These are phyloP conservation scores for Diachasma alloeum DNA, from an alignment of 1,140 invertebrate genomes.

Conservation along the genomic window DNA sequence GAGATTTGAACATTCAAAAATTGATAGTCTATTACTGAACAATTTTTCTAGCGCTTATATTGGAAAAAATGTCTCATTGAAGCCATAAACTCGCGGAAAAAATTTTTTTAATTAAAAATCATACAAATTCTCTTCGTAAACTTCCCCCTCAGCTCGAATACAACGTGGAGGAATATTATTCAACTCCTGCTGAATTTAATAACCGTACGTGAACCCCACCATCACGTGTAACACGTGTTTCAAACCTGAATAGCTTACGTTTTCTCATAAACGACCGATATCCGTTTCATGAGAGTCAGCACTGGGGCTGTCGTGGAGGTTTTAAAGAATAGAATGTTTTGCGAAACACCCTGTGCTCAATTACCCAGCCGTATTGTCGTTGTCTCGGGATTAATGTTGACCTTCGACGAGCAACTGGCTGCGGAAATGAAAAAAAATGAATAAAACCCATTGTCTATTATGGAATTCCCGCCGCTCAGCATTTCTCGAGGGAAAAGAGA, in stretches of 20 bases:
- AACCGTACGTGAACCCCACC: neutral
- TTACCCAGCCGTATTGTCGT: neutral
- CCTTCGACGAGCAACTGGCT: neutral
- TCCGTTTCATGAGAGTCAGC: conserved; percentile 11
- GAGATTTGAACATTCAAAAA: neutral
- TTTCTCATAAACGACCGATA: conserved; percentile 12
- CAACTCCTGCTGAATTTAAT: neutral
- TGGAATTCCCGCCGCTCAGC: neutral
- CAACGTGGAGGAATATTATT: too few species aligned
- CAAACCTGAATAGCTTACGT: neutral
- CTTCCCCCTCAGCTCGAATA: too few species aligned
- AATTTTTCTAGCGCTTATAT: too few species aligned
- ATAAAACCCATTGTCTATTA: neutral
- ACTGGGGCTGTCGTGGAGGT: neutral
- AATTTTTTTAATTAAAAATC: too few species aligned
- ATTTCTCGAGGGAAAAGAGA: neutral
- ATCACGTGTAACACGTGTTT: conserved; percentile 21
- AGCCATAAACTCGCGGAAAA: too few species aligned
- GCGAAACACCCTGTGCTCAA: conserved; percentile 8
- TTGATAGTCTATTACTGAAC: too few species aligned
- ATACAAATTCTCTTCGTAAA: too few species aligned
- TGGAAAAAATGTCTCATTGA: too few species aligned
- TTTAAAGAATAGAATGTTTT: conserved; percentile 2
- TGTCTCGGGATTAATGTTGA: neutral
- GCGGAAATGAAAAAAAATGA: neutral